Evolutionary conservation across 2,797 vertebrate species (phyloP).

Genomic region (Enteromius paludinosus): DNA sequence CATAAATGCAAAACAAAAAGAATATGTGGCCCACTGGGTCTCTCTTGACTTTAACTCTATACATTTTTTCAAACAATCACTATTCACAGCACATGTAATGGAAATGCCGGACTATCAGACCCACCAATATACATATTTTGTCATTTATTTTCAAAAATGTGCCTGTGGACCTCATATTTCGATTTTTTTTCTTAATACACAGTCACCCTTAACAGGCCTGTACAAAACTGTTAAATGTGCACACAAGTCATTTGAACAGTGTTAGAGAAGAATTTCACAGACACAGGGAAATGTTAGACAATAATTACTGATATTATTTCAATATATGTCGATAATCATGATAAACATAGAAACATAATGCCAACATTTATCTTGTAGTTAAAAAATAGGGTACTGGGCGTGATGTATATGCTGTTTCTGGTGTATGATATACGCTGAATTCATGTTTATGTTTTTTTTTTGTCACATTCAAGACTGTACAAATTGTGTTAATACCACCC

Average conservation of each 20-base stretch:
- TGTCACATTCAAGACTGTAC: constrained; percentile 51
- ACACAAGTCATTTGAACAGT: constrained; percentile 66
- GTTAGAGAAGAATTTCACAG: constrained; percentile 56
- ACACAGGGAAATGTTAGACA: constrained; percentile 63
- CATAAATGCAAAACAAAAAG: constrained; percentile 63
- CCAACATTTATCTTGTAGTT: constrained; percentile 59
- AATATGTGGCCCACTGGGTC: constrained; percentile 61
- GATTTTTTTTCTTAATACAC: constrained; percentile 65
- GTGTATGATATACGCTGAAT: constrained; percentile 23
- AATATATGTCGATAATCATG: constrained; percentile 59
- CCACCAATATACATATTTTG: constrained; percentile 58
- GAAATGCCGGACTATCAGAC: constrained; percentile 53
- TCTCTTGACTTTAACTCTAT: constrained; percentile 58
- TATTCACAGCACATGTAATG: constrained; percentile 69
- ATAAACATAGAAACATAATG: constrained; percentile 59
- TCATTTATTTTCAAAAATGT: constrained; percentile 68
- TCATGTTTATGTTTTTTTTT: constrained; percentile 25
- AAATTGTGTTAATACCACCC: constrained; percentile 17
- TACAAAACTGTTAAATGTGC: constrained; percentile 61
- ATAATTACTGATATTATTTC: constrained; percentile 58
- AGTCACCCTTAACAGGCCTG: constrained; percentile 65
- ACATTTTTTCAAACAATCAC: constrained; percentile 63
- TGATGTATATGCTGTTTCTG: constrained; percentile 20
- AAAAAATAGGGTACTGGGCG: constrained; percentile 59
- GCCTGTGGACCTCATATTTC: constrained; percentile 69